phyloP scores from a whole-genome alignment of 1,140 invertebrate species.

The Tetranychus urticae region DNA sequence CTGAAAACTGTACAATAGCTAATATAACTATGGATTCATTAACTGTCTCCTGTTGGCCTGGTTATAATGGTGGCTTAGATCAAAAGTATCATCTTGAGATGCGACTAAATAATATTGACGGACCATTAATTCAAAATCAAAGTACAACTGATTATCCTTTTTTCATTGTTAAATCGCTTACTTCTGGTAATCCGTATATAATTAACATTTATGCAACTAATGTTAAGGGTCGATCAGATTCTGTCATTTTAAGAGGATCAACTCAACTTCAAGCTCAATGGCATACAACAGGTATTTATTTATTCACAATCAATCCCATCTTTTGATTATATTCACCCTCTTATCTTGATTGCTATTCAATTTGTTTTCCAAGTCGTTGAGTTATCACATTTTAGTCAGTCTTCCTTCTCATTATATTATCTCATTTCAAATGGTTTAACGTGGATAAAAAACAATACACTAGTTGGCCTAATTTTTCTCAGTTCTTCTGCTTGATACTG shows the following conservation, averaged over 20 bases:
- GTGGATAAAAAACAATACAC: no score
- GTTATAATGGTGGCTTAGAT: constrained; percentile 52
- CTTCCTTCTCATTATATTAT: no score
- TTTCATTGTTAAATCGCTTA: constrained; percentile 9
- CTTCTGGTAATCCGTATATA: constrained; percentile 5
- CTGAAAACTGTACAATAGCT: constrained; percentile 12
- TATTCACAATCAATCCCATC: no score
- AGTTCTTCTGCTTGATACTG: no score
- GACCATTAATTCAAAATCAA: not conserved
- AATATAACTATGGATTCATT: constrained; percentile 6
- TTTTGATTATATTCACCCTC: no score
- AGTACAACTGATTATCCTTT: constrained; percentile 8
- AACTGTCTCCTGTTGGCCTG: constrained; percentile 45
- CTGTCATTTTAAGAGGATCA: constrained; percentile 9
- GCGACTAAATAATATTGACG: constrained; percentile 27
- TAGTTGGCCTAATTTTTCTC: no score
- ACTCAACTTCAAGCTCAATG: constrained; percentile 11
- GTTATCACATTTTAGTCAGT: no score
- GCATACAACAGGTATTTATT: not conserved
- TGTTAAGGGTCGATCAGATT: constrained; percentile 12
- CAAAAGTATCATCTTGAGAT: constrained; percentile 61
- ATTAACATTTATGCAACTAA: constrained; percentile 12
- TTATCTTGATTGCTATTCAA: no score
- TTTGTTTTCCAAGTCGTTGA: no score
- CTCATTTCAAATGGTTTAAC: no score